Evolutionary conservation across 2,113 vertebrate genomes (phyloP), one percentile per base, ranked within the genome.

Genomic region (Tympanuchus pallidicinctus): DNA sequence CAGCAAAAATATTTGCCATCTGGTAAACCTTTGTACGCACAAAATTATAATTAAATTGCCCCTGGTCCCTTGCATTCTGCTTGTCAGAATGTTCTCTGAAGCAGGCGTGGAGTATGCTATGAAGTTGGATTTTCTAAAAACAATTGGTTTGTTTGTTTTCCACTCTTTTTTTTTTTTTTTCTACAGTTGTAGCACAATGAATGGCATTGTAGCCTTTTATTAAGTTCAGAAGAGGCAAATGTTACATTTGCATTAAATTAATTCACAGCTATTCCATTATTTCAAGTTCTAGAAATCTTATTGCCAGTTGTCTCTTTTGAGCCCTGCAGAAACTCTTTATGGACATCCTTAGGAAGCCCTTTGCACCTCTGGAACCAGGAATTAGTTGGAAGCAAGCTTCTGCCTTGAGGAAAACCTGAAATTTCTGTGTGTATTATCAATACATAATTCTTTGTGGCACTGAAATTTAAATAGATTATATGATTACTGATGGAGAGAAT

Each of bases 1-100:
- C 48, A 88, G 61, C 56, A 94, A 96, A 96, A 81, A 60, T 89
- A 88, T 86, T 96, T 96, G 74, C 94, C 88, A 95, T 97, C 91
- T 96, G 94, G 89, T 92, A 61, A 96, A 91, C 91, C 54, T 93
- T 59, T 74, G 88, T 64, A 86, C 3, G 0, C 63, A 93, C 72
- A 86, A 93, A 93, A 95, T 96, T 91, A 91, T 96, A 94, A 95
- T 96, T 93, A 96, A 91, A 95, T 90, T 92, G 86, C 89, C 92
- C 86, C 80, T 92, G 56, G 94, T 95, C 86, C 60, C 94, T 77
- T 89, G 59, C 88, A 95, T 93, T 95, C 92, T 94, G 88, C 94
- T 96, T 92, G 77, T 96, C 88, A 92, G 86, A 90, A 82, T 94
- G 92, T 82, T 96, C 80, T 92, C 86, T 89, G 66, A 70, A 92